Base-by-base conservation (phyloP, 1,140 invertebrate species). In the Cydia splendana region DNA sequence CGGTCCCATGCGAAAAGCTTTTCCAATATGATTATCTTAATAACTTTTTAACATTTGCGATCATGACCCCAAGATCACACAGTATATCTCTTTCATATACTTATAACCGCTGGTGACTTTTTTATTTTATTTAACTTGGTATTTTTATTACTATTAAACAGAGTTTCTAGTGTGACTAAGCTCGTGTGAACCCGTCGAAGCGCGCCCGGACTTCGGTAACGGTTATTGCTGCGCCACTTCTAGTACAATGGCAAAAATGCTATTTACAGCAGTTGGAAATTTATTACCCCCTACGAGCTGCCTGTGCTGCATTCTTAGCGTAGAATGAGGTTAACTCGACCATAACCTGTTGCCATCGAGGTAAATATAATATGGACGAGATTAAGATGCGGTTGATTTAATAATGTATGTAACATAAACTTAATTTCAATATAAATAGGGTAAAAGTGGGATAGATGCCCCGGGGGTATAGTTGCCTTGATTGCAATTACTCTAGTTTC, bases 241-340 rank as follows among this genome's bases (percentile, higher is more conserved):
- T 38, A 67, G 65, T 15, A 38, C 65, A 67, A 67, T 67, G 65
- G 65, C 65, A 67, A 67, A 67, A 67, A 67, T 67, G 65, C 65
- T 67, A 67, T 67, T 67, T 67, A 67, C 65, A 67, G 28, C 65
- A 30, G 28, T 67, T 13, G 24, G 65, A 13, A 67, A 67, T 67
- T 67, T 67, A 67, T 67, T 67, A 20, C 65, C 65, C 30, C 65
- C 20, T 24, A 24, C 24, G 57, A 62, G 57, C 51, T 53, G 13
- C 42, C 4, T 53, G n/a, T 53, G 51, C 51, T 53, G 51, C 57
- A 62, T 62, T 62, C 57, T 62, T 62, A 24, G 5, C 12, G 18
- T 24, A 62, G 57, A 62, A 62, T 62, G 57, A n/a, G 57, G 57
- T 62, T n/a, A 57, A 57, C 57, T 24, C 57, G 5, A 53, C 51